Conservation (phyloP, 2,888 invertebrate species). For the Cryptus armator region DNA sequence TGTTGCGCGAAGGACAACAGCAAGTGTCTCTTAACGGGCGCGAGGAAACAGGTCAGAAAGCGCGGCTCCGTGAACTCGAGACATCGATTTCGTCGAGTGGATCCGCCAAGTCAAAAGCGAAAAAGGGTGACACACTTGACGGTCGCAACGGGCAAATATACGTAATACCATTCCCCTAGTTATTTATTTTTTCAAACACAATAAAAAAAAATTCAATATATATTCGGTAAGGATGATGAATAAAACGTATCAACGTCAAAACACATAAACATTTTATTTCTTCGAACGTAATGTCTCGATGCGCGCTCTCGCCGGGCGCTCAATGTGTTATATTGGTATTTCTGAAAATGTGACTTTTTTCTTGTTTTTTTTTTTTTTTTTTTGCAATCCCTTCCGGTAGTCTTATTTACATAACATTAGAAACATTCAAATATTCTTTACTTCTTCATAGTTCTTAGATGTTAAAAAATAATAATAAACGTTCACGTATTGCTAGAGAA, state of each 20-base stretch:
- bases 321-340: slow-evolving; percentile 47
- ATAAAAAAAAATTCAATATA: not conserved
- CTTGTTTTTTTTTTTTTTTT: slow-evolving; percentile 45
- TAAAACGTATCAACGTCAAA: slow-evolving; percentile 69
- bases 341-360: slow-evolving; percentile 56
- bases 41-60: slow-evolving; percentile 34
- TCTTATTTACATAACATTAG: slow-evolving; percentile 82
- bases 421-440: slow-evolving; percentile 80
- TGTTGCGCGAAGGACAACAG: slow-evolving; percentile 74
- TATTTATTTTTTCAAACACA: not conserved
- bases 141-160: not conserved
- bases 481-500: slow-evolving; percentile 76
- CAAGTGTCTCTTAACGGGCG: slow-evolving; percentile 64
- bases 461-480: slow-evolving; percentile 77
- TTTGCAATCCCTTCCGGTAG: slow-evolving; percentile 67
- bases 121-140: slow-evolving; percentile 63
- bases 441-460: slow-evolving; percentile 70
- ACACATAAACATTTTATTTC: slow-evolving; percentile 80
- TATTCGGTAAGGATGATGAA: not conserved
- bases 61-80: slow-evolving; percentile 10
- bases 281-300: slow-evolving; percentile 56
- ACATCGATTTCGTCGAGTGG: slow-evolving; percentile 30
- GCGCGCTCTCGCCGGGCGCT: slow-evolving; percentile 17
- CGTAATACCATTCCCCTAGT: not conserved
- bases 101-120: slow-evolving; percentile 10